These are phyloP conservation scores for Teleogryllus oceanicus DNA, from an alignment of 2,888 invertebrate genomes.

Conservation along the genomic window DNA sequence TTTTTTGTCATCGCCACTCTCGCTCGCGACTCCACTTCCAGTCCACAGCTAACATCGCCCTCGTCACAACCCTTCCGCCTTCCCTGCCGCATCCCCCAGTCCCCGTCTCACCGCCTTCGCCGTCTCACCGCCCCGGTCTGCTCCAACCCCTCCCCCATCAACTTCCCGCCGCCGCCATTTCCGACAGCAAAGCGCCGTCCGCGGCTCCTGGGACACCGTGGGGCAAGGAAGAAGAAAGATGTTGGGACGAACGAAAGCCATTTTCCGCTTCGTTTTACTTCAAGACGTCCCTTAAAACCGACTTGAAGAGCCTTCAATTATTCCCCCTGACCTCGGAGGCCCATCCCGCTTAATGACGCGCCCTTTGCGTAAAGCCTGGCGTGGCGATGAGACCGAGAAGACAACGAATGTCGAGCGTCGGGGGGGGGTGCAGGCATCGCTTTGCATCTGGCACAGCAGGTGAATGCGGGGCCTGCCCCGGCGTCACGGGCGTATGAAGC, in stretches of 20 bases:
- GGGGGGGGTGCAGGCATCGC: too few species aligned
- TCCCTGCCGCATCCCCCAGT: too few species aligned
- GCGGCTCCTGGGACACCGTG: neutral
- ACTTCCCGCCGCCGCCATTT: neutral
- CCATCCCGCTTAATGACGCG: neutral
- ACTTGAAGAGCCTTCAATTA: neutral
- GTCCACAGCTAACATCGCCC: too few species aligned
- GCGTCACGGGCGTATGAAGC: too few species aligned
- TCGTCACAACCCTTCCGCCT: too few species aligned
- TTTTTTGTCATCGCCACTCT: too few species aligned
- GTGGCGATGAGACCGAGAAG: neutral
- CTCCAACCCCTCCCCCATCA: neutral
- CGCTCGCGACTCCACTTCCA: too few species aligned
- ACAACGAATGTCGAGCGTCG: too few species aligned
- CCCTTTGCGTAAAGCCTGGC: neutral
- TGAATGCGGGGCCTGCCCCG: too few species aligned
- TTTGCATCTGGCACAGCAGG: too few species aligned
- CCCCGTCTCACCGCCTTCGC: too few species aligned
- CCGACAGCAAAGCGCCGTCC: neutral
- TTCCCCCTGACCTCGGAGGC: neutral
- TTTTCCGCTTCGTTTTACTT: slow-evolving; percentile 18
- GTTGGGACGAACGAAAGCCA: neutral
- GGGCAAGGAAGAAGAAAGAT: neutral
- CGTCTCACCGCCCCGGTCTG: too few species aligned
- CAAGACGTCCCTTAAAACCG: neutral